Evolutionary conservation across 2,888 invertebrate genomes (phyloP).

Genomic region (Apeira syringaria): DNA sequence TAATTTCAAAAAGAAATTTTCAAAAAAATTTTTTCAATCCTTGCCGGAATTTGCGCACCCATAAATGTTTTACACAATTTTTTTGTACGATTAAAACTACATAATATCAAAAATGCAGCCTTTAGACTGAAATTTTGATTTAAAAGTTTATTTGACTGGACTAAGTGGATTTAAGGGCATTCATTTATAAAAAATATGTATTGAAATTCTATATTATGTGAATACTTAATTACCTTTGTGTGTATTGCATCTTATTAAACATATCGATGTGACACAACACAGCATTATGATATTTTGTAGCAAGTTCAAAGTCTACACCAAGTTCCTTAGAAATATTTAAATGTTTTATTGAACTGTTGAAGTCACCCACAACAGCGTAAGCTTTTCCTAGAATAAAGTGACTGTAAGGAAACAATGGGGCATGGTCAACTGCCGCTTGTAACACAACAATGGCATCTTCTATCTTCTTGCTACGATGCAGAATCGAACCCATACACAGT

Average conservation of each 20-base stretch:
- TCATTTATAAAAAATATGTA: too few relatives aligned
- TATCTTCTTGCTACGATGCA: slow-evolving; percentile 86
- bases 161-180: too few relatives aligned
- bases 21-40: too few relatives aligned
- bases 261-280: slow-evolving; percentile 87
- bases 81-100: too few relatives aligned
- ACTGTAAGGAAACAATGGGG: slow-evolving; percentile 82
- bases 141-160: too few relatives aligned
- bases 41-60: too few relatives aligned
- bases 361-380: slow-evolving; percentile 88
- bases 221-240: slow-evolving; percentile 86
- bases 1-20: too few relatives aligned
- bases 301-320: slow-evolving; percentile 85
- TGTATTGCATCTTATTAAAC: slow-evolving; percentile 83
- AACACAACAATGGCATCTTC: slow-evolving; percentile 89
- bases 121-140: too few relatives aligned
- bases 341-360: slow-evolving; percentile 85
- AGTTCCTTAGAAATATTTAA: slow-evolving; percentile 86
- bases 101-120: too few relatives aligned
- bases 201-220: too few relatives aligned
- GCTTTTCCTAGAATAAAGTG: slow-evolving; percentile 89
- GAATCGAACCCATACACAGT: slow-evolving; percentile 88
- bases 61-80: too few relatives aligned
- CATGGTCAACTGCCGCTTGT: slow-evolving; percentile 88
- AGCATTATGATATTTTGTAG: slow-evolving; percentile 84